Evolutionary conservation across 2,113 vertebrate species (phyloP).

Genomic region (Lagenorhynchus albirostris): DNA sequence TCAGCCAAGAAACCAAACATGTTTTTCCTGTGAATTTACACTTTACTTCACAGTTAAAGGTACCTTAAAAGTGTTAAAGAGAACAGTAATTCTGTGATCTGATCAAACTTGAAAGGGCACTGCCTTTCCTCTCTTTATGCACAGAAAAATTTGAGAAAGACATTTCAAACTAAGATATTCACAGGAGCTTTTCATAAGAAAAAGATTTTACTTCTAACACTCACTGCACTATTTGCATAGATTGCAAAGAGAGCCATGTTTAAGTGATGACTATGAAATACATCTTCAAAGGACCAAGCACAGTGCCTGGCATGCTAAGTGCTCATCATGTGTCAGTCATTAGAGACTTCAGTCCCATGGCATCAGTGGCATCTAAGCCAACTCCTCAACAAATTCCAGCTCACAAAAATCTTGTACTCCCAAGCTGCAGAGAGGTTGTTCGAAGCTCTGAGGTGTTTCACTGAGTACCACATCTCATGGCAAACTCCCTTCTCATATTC

Average conservation of each 20-base stretch:
- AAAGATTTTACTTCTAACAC: background rate
- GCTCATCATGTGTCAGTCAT: background rate
- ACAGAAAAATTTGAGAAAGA: constrained; percentile 45
- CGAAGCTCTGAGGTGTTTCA: background rate
- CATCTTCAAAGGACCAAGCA: background rate
- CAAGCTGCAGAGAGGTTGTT: background rate
- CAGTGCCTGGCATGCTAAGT: background rate
- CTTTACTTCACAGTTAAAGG: constrained; percentile 62
- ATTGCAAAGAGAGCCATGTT: background rate
- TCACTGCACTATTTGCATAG: background rate
- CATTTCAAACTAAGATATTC: constrained; percentile 10
- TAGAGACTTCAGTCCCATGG: background rate
- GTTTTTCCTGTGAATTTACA: constrained; percentile 64
- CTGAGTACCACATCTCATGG: background rate
- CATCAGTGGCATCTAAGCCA: background rate
- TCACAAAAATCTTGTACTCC: background rate
- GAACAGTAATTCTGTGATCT: constrained; percentile 67
- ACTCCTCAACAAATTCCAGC: background rate
- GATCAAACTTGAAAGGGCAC: constrained; percentile 37
- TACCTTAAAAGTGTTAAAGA: constrained; percentile 61
- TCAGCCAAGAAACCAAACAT: constrained; percentile 36
- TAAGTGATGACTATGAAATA: background rate
- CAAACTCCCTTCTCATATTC: background rate
- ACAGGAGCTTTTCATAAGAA: background rate
- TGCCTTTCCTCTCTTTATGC: background rate